A percentile compares a stretch with the other conserved stretches of the same genome.
phyloP scores from a whole-genome alignment of 1,140 invertebrate genomes.

The Brevipalpus yothersi region DNA sequence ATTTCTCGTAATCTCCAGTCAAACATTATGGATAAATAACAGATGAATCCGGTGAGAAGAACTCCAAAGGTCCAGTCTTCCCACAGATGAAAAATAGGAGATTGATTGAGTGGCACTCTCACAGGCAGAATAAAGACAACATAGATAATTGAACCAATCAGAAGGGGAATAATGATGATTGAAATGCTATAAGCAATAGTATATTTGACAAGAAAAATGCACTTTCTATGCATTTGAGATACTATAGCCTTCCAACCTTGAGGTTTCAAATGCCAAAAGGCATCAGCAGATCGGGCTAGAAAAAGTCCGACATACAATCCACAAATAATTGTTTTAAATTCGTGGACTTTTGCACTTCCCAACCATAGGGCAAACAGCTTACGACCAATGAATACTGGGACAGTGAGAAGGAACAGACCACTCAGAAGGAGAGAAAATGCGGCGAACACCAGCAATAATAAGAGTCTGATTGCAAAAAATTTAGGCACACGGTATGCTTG shows the following conservation, averaged over 20 bases:
- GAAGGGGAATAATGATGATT: slow-evolving; percentile 65
- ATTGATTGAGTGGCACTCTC: slow-evolving; percentile 73
- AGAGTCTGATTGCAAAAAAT: slow-evolving; percentile 37
- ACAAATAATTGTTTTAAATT: slow-evolving; percentile 80
- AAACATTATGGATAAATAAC: slow-evolving; percentile 86
- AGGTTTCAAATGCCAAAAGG: slow-evolving; percentile 61
- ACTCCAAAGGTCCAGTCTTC: slow-evolving; percentile 87
- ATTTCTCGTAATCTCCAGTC: slow-evolving; percentile 74
- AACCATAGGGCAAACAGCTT: slow-evolving; percentile 63
- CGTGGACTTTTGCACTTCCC: slow-evolving; percentile 45
- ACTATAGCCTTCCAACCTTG: slow-evolving; percentile 52
- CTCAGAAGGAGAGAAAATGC: slow-evolving; percentile 2
- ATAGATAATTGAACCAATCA: slow-evolving; percentile 75
- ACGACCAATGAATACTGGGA: slow-evolving; percentile 51
- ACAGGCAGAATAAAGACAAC: slow-evolving; percentile 72
- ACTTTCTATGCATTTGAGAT: slow-evolving; percentile 45
- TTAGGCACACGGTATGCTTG: slow-evolving; percentile 64
- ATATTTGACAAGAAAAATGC: slow-evolving; percentile 23
- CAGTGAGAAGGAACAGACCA: slow-evolving; percentile 9
- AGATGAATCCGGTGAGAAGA: slow-evolving; percentile 91
- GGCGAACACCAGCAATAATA: background rate
- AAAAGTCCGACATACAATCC: slow-evolving; percentile 86
- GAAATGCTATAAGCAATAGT: slow-evolving; percentile 44
- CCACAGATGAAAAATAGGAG: slow-evolving; percentile 67
- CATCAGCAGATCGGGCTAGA: slow-evolving; percentile 40